Evolutionary conservation across 2,113 vertebrate species (phyloP).

Genomic region (Neofelis nebulosa): DNA sequence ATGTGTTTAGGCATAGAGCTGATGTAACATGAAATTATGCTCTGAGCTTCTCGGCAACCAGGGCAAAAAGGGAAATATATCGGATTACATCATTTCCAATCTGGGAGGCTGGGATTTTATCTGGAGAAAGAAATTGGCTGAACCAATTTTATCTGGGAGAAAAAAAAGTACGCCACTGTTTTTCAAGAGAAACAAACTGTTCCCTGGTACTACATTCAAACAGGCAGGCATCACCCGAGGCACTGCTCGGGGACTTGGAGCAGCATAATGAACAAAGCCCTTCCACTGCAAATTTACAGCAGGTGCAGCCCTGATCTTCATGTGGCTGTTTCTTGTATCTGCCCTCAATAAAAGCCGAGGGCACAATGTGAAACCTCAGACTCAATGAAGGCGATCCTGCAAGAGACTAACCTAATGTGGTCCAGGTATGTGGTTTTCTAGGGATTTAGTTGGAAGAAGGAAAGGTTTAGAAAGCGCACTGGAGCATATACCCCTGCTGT

Average conservation of each 20-base stretch:
- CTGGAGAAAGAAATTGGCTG: neutral
- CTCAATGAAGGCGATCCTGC: slow-evolving; percentile 14
- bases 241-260: neutral
- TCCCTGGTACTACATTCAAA: neutral
- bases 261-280: slow-evolving; percentile 10
- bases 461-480: neutral
- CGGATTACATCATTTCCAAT: neutral
- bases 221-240: neutral
- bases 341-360: slow-evolving; percentile 62
- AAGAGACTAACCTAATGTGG: neutral
- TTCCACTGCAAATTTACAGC: neutral
- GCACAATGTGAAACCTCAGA: slow-evolving; percentile 23
- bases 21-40: neutral
- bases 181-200: neutral
- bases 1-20: neutral
- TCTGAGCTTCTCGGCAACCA: slow-evolving; percentile 54
- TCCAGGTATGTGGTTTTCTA: slow-evolving; percentile 18
- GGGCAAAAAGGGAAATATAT: slow-evolving; percentile 59
- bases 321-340: slow-evolving; percentile 17
- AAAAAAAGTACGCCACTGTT: neutral
- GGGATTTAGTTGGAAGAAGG: slow-evolving; percentile 17
- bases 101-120: neutral
- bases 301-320: neutral
- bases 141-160: neutral
- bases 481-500: neutral